Conservation (phyloP, 2,797 vertebrate genomes). For the Crotalus adamanteus region DNA sequence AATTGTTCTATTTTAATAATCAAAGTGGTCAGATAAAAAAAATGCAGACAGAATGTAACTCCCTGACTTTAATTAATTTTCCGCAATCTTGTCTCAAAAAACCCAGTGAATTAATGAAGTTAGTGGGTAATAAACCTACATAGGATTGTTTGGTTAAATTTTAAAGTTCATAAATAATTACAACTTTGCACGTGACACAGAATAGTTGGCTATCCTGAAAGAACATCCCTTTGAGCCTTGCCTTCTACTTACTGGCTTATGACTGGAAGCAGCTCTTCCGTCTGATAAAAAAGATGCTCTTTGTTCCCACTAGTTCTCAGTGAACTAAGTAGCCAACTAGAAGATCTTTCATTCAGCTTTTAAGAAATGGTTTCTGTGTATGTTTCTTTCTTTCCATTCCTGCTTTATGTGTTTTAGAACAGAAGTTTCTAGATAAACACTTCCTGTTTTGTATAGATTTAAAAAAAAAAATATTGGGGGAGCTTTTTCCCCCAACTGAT, state of each 20-base stretch:
- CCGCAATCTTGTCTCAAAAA: neutral
- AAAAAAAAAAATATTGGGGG: neutral
- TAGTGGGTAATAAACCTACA: neutral
- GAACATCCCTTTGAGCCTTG: neutral
- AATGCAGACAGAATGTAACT: neutral
- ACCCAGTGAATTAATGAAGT: neutral
- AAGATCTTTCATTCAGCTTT: neutral
- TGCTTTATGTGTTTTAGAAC: neutral
- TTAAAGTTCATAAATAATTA: neutral
- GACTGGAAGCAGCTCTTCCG: neutral
- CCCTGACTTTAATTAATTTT: neutral
- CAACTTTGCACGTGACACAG: neutral
- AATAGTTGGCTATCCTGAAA: neutral
- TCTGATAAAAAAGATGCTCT: neutral
- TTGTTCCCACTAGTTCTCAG: neutral
- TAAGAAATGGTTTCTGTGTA: neutral
- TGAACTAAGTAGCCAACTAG: neutral
- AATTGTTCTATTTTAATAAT: neutral
- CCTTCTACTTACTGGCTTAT: neutral
- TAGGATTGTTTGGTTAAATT: neutral
- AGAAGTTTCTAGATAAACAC: neutral
- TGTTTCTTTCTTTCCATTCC: neutral
- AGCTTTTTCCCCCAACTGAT: neutral
- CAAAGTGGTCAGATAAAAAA: neutral
- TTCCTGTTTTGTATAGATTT: neutral